Base-by-base conservation (phyloP, 1,140 invertebrate species). In the Zaprionus camerounensis region DNA sequence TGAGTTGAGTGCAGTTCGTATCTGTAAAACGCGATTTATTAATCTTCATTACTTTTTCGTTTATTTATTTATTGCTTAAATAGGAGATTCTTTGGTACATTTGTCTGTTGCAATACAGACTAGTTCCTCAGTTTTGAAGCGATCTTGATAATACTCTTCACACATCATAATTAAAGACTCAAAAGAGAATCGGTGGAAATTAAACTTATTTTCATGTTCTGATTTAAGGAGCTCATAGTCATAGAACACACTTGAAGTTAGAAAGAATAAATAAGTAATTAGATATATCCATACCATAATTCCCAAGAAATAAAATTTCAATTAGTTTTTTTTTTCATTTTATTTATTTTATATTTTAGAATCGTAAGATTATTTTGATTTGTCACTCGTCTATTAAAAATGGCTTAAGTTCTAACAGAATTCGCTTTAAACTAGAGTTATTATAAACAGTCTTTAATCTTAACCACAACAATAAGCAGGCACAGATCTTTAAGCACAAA, bases 391-490 rank as follows among this genome's bases (percentile, higher is more conserved):
- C 44, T 51, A 5, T 46, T 55, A 46, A 63, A 22, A 26, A 34
- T 58, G 17, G 9, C 15, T 34, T 74, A 69, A 46, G 7, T 62
- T 38, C 9, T 31, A 59, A 53, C 9, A 67, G 61, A 38, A 13
- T 71, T 68, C 34, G 36, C 17, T 1, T 78, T 64, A 56, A 22
- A 72, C 38, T 58, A 22, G 22, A 81, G 70, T 81, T 69, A 66
- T 17, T 67, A 22, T 74, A 78, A 85, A 90, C 86, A 90, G 85
- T 90, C 85, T 90, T 82, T 68, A 20, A 26, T 36, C 64, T 69
- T 85, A 65, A 71, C 6, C 51, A 68, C 63, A 66, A 46, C 9
- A 3, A 70, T 49, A 55, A 26, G 36, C 53, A 80, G n/a, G 24
- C 55, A 66, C 49, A 64, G 49, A 53, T 15, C 41, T n/a, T 38